Evolutionary conservation across 2,888 invertebrate species (phyloP), one percentile per base, ranked within the genome.

Genomic region (Lithodes maja): DNA sequence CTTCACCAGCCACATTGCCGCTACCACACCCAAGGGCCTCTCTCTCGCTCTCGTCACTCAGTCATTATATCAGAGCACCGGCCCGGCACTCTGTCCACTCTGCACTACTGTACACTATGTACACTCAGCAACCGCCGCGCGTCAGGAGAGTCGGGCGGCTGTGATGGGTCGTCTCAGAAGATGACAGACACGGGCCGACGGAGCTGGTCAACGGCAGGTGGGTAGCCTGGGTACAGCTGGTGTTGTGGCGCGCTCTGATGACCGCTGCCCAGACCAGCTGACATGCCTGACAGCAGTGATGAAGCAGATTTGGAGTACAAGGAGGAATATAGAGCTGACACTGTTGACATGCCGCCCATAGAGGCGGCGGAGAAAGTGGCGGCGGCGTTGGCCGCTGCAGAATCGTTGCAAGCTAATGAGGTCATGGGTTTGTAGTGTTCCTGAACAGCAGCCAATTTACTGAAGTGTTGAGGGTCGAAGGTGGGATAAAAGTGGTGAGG

Each of bases 381-480:
- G 0, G 96, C 96, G 0, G 96, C 96, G n/a, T 96, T 96, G 55
- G 95, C 96, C 96, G 96, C 96, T 9, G 96, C 96, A 12, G 96
- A 96, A 0, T 96, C 96, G 74, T 95, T 95, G 17, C 89, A 82
- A 52, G 89, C 90, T 49, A 89, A 82, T 12, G 90, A 87, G 93
- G 96, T 93, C 82, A 87, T 85, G 52, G 90, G 75, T 96, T 96
- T 96, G 96, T 96, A 93, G 96, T 96, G 33, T 95, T 91, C 91
- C 54, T 91, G 91, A n/a, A n/a, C 71, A 1, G 86, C 88, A 9
- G 90, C 91, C 50, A 92, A 71, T 77, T 92, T 92, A 53, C 88
- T 88, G 85, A 92, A 91, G 80, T 92, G 92, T 52, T 90, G 88
- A 7, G 92, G 89, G 87, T 92, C 92, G 75, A 92, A 91, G 53